Percentiles rank a stretch among this genome's conserved stretches.
These are phyloP conservation scores for Brevimyrus niger DNA, from an alignment of 2,113 vertebrate species.

Conservation along the genomic window DNA sequence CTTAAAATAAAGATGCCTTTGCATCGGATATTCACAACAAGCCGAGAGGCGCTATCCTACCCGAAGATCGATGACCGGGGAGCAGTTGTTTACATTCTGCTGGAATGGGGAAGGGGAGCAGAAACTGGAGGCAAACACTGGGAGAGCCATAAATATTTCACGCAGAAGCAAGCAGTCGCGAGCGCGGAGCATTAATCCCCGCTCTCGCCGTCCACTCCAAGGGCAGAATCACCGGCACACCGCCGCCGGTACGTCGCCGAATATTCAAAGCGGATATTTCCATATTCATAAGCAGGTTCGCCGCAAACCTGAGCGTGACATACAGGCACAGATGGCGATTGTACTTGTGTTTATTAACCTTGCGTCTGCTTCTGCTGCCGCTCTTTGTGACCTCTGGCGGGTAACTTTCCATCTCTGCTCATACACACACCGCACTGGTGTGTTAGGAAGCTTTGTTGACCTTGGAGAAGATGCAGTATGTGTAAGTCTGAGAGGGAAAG, in stretches of 20 bases:
- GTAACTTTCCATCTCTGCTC: neutral
- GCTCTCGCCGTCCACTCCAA: neutral
- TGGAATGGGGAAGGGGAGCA: too few relatives aligned
- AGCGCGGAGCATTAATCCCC: neutral
- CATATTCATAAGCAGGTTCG: neutral
- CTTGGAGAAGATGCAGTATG: neutral
- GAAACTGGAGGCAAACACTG: neutral
- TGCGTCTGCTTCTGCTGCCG: neutral
- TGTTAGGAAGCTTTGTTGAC: neutral
- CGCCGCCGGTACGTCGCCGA: neutral
- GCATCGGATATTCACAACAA: neutral
- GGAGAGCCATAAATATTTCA: neutral
- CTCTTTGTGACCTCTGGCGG: neutral
- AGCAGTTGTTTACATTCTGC: neutral
- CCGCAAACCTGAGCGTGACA: neutral
- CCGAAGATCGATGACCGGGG: neutral
- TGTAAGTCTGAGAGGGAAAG: neutral
- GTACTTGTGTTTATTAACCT: neutral
- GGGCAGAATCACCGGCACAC: neutral
- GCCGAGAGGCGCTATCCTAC: neutral
- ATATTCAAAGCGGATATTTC: neutral
- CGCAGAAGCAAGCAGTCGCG: neutral
- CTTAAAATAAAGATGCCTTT: neutral
- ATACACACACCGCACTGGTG: neutral
- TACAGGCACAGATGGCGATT: neutral